Evolutionary conservation across 2,113 vertebrate genomes (phyloP), one percentile per base, ranked within the genome.

Genomic region (Clinocottus analis): DNA sequence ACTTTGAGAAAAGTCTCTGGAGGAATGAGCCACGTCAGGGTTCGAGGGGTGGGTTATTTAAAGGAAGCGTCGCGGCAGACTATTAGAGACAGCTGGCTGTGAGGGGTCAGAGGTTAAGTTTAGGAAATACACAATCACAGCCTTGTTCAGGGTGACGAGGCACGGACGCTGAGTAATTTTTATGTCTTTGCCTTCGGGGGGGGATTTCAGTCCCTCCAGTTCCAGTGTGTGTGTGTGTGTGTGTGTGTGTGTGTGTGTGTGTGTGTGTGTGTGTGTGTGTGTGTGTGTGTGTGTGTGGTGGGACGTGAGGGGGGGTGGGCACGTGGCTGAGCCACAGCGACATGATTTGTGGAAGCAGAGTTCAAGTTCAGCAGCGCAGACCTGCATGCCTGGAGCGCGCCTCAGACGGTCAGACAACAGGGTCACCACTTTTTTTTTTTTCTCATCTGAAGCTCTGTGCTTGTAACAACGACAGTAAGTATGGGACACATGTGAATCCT

Each of bases 91-190:
- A 70, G 75, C 90, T 85, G 79, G 77, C 82, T 83, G 58, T 49
- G 51, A 77, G 29, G 56, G 88, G 77, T 85, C 85, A 92, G 45
- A 85, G 90, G 90, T 88, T 86, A 94, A 80, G 85, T 85, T 86
- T 86, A 89, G 88, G 86, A 93, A 89, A 90, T 86, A 77, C 75
- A 91, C 86, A 91, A 88, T 89, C 74, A 80, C 67, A 55, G 78
- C 72, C 80, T 87, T 92, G 80, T 91, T 90, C 77, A 63, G 80
- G 41, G 76, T 88, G 87, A 90, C 45, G 45, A 85, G 79, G 75
- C 76, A 63, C 21, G 3, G 73, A 89, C 82, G 77, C 72, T 83
- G 39, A 2, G 72, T 61, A 69, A 75, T 87, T 88, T 37, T 85
- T 89, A 86, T 77, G 74, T 72, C 75, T 88, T 73, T 80, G 77